Conservation (phyloP, 2,797 vertebrate genomes). For the Phoebastria nigripes region DNA sequence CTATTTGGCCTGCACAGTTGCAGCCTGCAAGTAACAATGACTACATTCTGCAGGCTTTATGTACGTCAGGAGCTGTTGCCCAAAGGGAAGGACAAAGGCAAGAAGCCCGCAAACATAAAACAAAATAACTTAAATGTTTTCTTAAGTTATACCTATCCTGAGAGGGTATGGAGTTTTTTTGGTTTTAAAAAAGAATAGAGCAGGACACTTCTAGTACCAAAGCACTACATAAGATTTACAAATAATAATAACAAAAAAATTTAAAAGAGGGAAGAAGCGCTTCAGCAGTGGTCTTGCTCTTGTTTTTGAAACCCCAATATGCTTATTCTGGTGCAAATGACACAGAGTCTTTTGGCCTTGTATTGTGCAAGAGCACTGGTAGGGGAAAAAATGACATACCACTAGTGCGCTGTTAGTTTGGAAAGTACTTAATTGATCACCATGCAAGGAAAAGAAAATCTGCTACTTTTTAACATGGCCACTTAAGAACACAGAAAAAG, state of each 20-base stretch:
- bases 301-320: background rate
- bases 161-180: background rate
- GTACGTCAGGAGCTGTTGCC: rapidly evolving
- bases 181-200: background rate
- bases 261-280: background rate
- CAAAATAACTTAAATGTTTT: background rate
- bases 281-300: background rate
- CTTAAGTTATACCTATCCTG: background rate
- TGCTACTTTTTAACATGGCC: background rate
- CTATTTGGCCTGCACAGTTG: background rate
- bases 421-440: background rate
- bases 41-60: background rate
- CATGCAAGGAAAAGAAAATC: background rate
- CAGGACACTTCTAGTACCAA: background rate
- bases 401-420: background rate
- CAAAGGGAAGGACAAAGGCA: background rate
- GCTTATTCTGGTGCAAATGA: background rate
- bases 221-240: background rate
- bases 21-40: background rate
- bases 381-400: background rate
- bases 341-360: background rate
- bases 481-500: background rate
- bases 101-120: background rate
- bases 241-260: background rate
- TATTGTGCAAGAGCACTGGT: background rate